A percentile compares a stretch with the other conserved stretches of the same genome.
phyloP scores from a whole-genome alignment of 1,140 invertebrate species.

The Euschistus heros region DNA sequence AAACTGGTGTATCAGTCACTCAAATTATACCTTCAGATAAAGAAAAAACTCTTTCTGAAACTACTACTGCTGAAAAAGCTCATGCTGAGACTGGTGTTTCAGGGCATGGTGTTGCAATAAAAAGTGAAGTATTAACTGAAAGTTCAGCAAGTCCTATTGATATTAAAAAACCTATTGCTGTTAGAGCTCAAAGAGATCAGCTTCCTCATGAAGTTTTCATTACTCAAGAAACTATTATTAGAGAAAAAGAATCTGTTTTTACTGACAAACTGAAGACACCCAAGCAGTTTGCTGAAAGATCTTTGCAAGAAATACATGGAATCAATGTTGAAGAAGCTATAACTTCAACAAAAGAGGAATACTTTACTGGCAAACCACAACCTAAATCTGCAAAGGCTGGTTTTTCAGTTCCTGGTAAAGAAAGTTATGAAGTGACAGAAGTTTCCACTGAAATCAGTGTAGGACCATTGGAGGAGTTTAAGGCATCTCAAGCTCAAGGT shows the following conservation, averaged over 20 bases:
- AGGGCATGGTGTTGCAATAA: constrained; percentile 25
- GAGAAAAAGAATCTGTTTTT: constrained; percentile 28
- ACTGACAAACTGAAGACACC: constrained; percentile 35
- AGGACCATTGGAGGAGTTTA: constrained; percentile 28
- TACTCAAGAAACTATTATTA: constrained; percentile 34
- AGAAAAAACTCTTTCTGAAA: constrained; percentile 22
- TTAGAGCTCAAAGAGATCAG: constrained; percentile 26
- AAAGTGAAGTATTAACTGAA: constrained; percentile 32
- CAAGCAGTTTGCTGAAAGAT: constrained; percentile 36
- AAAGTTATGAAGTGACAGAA: constrained; percentile 30
- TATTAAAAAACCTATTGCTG: constrained; percentile 7
- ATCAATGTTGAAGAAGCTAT: constrained; percentile 38
- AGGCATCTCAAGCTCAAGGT: constrained; percentile 27
- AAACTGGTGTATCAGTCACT: constrained; percentile 38
- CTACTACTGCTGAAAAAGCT: constrained; percentile 24
- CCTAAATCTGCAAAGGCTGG: constrained; percentile 30
- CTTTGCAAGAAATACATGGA: constrained; percentile 39
- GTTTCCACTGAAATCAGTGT: constrained; percentile 31
- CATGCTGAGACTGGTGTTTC: constrained; percentile 25
- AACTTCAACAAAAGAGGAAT: constrained; percentile 38
- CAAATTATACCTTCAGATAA: constrained; percentile 39
- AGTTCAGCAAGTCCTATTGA: constrained; percentile 18
- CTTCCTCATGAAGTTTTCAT: constrained; percentile 38
- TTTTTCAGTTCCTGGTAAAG: constrained; percentile 32
- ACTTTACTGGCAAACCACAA: constrained; percentile 20